Base-by-base conservation (phyloP, 2,797 vertebrate species). In the Catamblyrhynchus diadema region DNA sequence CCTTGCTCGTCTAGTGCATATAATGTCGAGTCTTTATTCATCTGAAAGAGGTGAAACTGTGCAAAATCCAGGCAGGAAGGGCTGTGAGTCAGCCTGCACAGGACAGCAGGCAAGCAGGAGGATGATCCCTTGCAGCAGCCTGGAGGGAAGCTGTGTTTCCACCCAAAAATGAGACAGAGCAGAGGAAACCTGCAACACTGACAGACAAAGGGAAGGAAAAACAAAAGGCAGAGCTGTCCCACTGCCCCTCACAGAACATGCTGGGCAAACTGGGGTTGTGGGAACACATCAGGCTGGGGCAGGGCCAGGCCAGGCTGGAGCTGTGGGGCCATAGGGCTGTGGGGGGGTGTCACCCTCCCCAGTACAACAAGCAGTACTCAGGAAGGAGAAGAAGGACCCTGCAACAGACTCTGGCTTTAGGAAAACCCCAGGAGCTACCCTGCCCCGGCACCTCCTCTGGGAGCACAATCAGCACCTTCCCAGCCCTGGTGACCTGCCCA, bases 11-110 rank as follows among this genome's bases (percentile, higher is more conserved):
- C 88, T 93, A 20, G 50, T 69, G 83, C 3, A 0, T 64, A 18
- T 56, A 54, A 94, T 70, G 45, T 32, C 0, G 7, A 74, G 41
- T 4, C 54, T 93, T 93, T 87, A 86, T 93, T 83, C 54, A 30
- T 60, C 32, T 39, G 60, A 80, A 94, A 87, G 69, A 94, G 74
- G 50, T 53, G 72, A 89, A 94, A 75, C 69, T 67, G 88, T 75
- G 88, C 39, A 67, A 80, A 93, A 95, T 75, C 17, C 8, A 7
- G 6, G 19, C 2, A 0, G 71, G 39, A 59, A 65, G 54, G 19
- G 28, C 35, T 8, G 4, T 3, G 23, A 69, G 33, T 50, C 0
- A 0, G 27, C 42, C 50, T 57, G 67, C 4, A 2, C 3, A 8
- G 93, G 69, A 37, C 51, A 0, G 0, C 48, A 39, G 64, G 45